Conservation (phyloP, 2,113 vertebrate species). For the Hydrochoerus hydrochaeris region DNA sequence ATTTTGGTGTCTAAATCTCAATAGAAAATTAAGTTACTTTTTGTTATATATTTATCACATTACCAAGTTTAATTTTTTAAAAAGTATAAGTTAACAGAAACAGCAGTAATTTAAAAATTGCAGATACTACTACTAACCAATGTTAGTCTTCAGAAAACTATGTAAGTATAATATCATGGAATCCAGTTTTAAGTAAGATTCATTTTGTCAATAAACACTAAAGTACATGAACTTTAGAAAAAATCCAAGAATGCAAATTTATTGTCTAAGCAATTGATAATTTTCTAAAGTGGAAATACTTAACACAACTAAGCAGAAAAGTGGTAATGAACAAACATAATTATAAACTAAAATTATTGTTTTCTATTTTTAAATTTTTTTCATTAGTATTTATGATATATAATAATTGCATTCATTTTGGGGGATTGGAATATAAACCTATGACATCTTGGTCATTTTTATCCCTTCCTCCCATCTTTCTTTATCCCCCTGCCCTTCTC, state of each 20-base stretch:
- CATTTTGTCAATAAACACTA: not conserved
- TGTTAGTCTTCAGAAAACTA: not conserved
- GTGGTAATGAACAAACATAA: not conserved
- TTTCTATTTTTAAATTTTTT: not conserved
- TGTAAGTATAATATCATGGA: not conserved
- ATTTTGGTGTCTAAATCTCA: not conserved
- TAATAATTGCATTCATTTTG: not conserved
- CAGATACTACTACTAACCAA: not conserved
- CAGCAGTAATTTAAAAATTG: not conserved
- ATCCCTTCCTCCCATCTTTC: no score
- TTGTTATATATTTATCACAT: not conserved
- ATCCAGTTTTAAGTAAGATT: not conserved
- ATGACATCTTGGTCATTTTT: not conserved
- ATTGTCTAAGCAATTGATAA: not conserved
- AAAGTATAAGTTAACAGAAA: constrained; percentile 1
- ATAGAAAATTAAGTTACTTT: not conserved
- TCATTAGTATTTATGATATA: not conserved
- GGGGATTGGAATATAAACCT: not conserved
- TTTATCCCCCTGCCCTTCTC: not conserved
- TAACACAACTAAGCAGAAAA: not conserved
- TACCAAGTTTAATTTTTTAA: not conserved
- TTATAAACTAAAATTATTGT: not conserved
- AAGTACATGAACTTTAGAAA: not conserved
- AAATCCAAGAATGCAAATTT: constrained; percentile 40
- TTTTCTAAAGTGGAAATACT: not conserved